These are phyloP conservation scores for Phorcus lineatus DNA, from an alignment of 2,888 invertebrate species.

Conservation along the genomic window DNA sequence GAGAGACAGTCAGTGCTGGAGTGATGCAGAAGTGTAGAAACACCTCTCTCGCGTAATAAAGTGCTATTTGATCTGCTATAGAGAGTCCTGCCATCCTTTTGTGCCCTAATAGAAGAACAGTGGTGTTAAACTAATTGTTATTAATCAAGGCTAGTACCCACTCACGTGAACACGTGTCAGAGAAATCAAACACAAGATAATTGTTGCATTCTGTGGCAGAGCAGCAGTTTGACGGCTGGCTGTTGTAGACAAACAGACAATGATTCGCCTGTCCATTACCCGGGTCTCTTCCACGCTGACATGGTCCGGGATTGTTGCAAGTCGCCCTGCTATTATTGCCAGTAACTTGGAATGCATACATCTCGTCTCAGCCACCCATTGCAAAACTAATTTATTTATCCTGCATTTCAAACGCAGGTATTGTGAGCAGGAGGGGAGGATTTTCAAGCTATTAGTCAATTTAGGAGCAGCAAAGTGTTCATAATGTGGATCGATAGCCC, in stretches of 20 bases:
- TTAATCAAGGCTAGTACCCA: background rate
- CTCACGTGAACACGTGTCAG: background rate
- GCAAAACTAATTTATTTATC: conserved; percentile 12
- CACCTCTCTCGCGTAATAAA: too few relatives aligned
- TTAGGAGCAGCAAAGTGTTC: conserved; percentile 10
- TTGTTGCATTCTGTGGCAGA: background rate
- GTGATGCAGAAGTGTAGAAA: too few relatives aligned
- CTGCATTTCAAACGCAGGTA: conserved; percentile 16
- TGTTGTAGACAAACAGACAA: background rate
- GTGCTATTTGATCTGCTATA: too few relatives aligned
- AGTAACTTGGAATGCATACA: background rate
- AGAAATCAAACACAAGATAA: background rate
- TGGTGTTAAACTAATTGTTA: background rate
- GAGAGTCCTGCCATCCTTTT: too few relatives aligned
- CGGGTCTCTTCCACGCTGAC: too few relatives aligned
- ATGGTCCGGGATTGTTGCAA: background rate
- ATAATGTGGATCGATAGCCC: conserved; percentile 4
- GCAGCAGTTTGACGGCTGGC: background rate
- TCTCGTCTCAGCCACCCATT: background rate
- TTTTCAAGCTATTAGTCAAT: conserved; percentile 9
- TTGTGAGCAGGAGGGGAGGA: background rate
- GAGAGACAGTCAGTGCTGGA: too few relatives aligned
- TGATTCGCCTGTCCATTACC: background rate
- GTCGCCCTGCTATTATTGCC: background rate
- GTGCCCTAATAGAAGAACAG: background rate